Conservation (phyloP, 2,113 vertebrate species). For the Heteronetta atricapilla region DNA sequence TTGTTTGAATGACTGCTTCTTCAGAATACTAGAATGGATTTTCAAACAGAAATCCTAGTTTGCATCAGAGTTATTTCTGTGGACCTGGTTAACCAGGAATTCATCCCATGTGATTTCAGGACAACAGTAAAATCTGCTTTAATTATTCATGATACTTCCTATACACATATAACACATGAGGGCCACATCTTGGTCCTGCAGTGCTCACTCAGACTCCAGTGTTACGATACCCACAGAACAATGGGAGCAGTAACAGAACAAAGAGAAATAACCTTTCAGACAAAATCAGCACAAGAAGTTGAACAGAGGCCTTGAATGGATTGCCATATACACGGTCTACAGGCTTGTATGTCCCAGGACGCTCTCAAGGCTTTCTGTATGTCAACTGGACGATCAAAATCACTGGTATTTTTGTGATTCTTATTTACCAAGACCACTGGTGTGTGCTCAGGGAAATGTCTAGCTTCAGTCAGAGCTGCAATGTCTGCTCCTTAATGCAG, state of each 20-base stretch:
- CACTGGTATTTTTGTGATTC: background rate
- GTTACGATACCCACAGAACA: accelerated
- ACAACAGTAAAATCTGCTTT: background rate
- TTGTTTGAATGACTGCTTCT: background rate
- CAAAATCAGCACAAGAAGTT: background rate
- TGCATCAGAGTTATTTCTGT: background rate
- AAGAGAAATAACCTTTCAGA: background rate
- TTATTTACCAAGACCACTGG: accelerated
- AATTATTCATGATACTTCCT: background rate
- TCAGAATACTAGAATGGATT: background rate
- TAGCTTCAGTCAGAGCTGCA: background rate
- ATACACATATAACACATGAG: background rate
- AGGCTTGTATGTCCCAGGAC: background rate
- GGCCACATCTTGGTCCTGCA: background rate
- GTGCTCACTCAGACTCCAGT: background rate
- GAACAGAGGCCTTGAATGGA: background rate
- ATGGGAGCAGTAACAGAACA: background rate
- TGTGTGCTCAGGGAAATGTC: background rate
- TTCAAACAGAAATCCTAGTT: background rate
- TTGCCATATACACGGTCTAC: background rate
- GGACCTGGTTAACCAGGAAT: background rate
- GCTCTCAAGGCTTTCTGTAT: background rate
- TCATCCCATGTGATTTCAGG: background rate
- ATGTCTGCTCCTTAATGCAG: background rate
- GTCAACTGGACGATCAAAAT: background rate